These are phyloP conservation scores for Emys orbicularis DNA, from an alignment of 2,797 vertebrate genomes.

Conservation along the genomic window DNA sequence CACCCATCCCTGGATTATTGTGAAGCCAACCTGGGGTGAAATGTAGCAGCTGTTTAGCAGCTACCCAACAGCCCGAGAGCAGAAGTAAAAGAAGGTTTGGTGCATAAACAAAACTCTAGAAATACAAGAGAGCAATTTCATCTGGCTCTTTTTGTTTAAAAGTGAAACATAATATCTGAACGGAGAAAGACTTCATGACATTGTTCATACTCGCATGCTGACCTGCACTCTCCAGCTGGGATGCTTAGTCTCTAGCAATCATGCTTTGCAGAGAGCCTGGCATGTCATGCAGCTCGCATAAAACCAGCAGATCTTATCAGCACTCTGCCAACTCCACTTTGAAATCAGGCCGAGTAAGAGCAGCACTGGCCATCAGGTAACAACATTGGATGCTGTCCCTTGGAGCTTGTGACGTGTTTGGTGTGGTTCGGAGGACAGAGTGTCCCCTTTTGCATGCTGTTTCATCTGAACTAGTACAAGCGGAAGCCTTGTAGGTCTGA, in stretches of 20 bases:
- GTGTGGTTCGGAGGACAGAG: neutral
- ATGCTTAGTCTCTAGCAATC: neutral
- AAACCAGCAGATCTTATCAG: neutral
- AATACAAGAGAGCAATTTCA: neutral
- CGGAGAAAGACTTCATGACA: neutral
- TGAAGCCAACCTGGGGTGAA: constrained; percentile 1
- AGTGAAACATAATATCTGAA: neutral
- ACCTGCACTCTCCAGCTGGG: neutral
- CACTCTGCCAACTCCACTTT: rapidly evolving
- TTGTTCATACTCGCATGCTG: rapidly evolving
- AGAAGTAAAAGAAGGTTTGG: neutral
- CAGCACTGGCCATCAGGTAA: neutral
- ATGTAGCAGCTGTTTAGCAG: neutral
- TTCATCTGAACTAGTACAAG: neutral
- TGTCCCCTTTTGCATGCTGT: rapidly evolving
- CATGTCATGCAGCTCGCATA: neutral
- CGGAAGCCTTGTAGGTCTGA: neutral
- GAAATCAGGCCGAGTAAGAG: rapidly evolving
- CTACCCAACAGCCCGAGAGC: neutral
- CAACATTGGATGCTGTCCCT: neutral
- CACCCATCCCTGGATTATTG: neutral
- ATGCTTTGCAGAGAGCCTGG: neutral
- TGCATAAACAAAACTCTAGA: neutral
- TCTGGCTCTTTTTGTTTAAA: neutral
- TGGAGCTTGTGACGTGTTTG: neutral